Percentiles rank a stretch among this genome's conserved stretches.
Conservation (phyloP, 2,797 vertebrate genomes). For the Lemur catta region DNA sequence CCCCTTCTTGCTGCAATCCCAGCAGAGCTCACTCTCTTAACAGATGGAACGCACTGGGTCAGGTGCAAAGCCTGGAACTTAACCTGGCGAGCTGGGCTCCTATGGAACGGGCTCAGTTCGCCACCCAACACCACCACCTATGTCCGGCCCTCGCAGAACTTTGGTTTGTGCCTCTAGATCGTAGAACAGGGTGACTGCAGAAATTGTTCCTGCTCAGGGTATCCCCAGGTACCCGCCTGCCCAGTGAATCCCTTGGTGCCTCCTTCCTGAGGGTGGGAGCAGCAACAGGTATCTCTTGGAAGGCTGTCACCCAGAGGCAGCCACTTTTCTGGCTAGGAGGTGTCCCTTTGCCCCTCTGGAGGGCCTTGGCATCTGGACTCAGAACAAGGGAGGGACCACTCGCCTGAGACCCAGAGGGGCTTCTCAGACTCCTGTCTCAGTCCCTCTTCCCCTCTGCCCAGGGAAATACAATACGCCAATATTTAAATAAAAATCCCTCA, state of each 20-base stretch:
- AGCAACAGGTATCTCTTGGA: neutral
- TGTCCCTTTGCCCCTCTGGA: neutral
- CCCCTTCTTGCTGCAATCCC: neutral
- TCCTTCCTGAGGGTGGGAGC: neutral
- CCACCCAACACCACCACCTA: no score
- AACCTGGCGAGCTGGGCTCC: neutral
- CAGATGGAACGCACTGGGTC: neutral
- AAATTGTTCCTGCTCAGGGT: neutral
- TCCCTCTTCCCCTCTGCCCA: neutral
- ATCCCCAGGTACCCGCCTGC: accelerated
- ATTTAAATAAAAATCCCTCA: neutral
- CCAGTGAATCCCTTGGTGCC: neutral
- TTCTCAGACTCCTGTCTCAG: neutral
- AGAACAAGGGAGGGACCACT: neutral
- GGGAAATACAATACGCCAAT: neutral
- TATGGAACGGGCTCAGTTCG: neutral
- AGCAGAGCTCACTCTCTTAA: neutral
- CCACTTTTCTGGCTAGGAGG: neutral
- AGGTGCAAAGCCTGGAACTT: neutral
- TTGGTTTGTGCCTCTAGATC: neutral
- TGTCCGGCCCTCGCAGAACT: neutral
- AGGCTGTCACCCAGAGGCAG: accelerated
- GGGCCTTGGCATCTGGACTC: neutral
- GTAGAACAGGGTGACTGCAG: neutral
- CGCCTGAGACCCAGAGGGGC: neutral